Evolutionary conservation across 1,140 invertebrate genomes (phyloP), one percentile per base, ranked within the genome.

Genomic region (Nylanderia fulva): DNA sequence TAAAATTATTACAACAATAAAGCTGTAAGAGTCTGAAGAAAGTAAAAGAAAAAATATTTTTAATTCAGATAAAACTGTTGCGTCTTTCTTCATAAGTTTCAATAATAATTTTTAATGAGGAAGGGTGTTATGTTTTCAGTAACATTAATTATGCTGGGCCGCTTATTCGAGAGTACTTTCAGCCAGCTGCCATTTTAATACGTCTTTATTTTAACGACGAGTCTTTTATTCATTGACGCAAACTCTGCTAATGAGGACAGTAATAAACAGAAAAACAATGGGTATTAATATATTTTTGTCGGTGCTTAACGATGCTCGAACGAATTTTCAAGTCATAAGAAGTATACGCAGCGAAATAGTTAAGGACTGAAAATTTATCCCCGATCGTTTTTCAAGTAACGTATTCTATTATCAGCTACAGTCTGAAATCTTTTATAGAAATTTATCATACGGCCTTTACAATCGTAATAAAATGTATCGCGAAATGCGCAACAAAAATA

Each of bases 191-290:
- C 71, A 21, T 72, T 82, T 82, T 72, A 82, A 72, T 58, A 58
- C 66, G 36, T 24, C 56, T 72, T 82, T 72, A 82, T 72, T 82
- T 60, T 45, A 82, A 71, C 13, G 36, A 60, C 36, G 36, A 36
- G 24, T 39, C n/a, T 82, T 58, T 72, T 69, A 80, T 56, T 71
- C 52, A 82, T 82, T 54, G 66, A 82, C 13, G 52, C 66, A 72
- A 82, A 24, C 66, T 58, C 52, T 45, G 27, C 36, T 82, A 82
- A 82, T 45, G 52, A 82, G 52, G 36, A 0, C 36, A 39, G 66
- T 58, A 58, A 58, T 71, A 42, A 71, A 72, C 64, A 82, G 29
- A 82, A 29, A 33, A 45, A 24, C 36, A 27, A 66, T 36, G 9
- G 11, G 11, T 39, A 63, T 71, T 56, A 71, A 58, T 58, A 18